Base-by-base conservation (phyloP, 2,797 vertebrate genomes). In the Acipenser ruthenus region DNA sequence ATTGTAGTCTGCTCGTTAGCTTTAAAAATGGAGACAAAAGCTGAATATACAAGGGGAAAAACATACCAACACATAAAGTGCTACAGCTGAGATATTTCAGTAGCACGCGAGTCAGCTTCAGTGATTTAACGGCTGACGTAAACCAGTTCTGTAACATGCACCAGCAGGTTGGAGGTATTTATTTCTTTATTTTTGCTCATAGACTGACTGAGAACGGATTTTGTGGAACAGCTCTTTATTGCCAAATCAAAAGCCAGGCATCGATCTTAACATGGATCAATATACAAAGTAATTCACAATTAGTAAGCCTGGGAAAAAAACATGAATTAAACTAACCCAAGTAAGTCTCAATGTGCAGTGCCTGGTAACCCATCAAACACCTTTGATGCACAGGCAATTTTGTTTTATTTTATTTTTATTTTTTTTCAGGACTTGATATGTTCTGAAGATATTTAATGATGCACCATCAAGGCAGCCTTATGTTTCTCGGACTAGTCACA, bases 201-300 rank as follows among this genome's bases (percentile, higher is more conserved):
- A 37, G 37, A 37, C 37, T 67, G 59, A 23, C 10, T 62, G 59
- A 52, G 8, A 61, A 8, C 8, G 10, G 48, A 10, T 18, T 50
- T 66, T 49, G 5, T 60, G 53, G 10, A 49, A 9, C 59, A 59
- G n/a, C 48, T 50, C 12, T 18, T 18, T 66, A 49, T 15, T 66
- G 6, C 50, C n/a, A 7, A 37, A 61, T 67, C 8, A 13, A n/a
- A 23, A 68, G 18, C 62, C 10, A 12, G 48, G 47, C 12, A 58
- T 64, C 50, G 49, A 60, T 59, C 18, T 18, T 23, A 13, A 10
- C 13, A 53, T 8, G 68, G 58, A 73, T 75, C 71, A 75, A 75
- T 74, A 69, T 37, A n/a, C 6, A 77, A 49, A 74, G 50, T 60
- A 55, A 71, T 73, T 79, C 72, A 69, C 47, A 68, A 67, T 77